phyloP scores from a whole-genome alignment of 1,140 invertebrate genomes.

The Listronotus bonariensis region DNA sequence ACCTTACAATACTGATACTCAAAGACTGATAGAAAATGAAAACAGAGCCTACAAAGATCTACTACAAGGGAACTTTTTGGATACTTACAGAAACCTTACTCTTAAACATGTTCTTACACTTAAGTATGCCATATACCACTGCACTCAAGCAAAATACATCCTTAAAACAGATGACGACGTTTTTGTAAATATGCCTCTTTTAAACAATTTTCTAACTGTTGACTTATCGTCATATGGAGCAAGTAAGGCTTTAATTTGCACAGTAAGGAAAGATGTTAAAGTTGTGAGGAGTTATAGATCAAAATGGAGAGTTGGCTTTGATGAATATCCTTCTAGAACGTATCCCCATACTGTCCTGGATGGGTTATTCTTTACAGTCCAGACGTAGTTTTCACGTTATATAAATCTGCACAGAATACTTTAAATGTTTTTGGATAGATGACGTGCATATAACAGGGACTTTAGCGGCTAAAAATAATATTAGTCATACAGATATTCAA shows the following conservation, averaged over 20 bases:
- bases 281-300: conserved; percentile 69
- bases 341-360: conserved; percentile 75
- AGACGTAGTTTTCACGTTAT: conserved; percentile 70
- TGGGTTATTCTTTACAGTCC: conserved; percentile 76
- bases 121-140: conserved; percentile 77
- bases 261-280: conserved; percentile 55
- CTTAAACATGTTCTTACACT: conserved; percentile 85
- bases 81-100: conserved; percentile 83
- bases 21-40: conserved; percentile 64
- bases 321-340: conserved; percentile 66
- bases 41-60: conserved; percentile 68
- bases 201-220: conserved; percentile 66
- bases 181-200: conserved; percentile 71
- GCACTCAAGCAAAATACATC: conserved; percentile 70
- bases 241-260: conserved; percentile 65
- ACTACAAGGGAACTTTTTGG: conserved; percentile 77
- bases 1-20: conserved; percentile 55
- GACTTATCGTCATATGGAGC: conserved; percentile 64
- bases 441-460: no score
- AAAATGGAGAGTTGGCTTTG: conserved; percentile 77
- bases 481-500: no score
- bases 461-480: no score
- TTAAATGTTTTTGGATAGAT: no score
- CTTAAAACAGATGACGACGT: conserved; percentile 82
- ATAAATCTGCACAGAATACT: conserved; percentile 63